Evolutionary conservation across 2,113 vertebrate species (phyloP).

Genomic region (Chrysemys picta): DNA sequence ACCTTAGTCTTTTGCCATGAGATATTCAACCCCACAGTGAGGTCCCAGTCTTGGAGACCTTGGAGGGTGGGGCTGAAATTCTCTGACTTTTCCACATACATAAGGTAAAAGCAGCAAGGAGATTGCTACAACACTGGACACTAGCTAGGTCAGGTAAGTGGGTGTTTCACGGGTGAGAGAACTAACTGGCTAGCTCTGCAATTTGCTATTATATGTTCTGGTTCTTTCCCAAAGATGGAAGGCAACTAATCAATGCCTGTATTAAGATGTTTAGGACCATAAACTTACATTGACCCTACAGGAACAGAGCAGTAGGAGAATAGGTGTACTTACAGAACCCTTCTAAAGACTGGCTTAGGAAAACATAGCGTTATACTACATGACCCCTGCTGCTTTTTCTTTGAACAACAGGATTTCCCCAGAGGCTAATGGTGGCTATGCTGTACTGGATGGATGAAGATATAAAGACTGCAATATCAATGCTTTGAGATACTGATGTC

Average conservation of each 20-base stretch:
- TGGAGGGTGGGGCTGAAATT: neutral
- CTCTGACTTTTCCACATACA: neutral
- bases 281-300: neutral
- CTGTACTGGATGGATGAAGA: neutral
- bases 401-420: neutral
- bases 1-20: neutral
- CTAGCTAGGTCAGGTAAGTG: neutral
- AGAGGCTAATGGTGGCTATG: neutral
- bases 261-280: neutral
- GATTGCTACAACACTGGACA: neutral
- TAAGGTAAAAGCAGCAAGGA: neutral
- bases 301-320: neutral
- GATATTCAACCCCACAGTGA: neutral
- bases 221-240: neutral
- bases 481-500: neutral
- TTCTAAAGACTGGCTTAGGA: neutral
- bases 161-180: neutral
- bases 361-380: neutral
- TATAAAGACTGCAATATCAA: neutral
- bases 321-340: neutral
- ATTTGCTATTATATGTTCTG: neutral
- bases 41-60: no score
- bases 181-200: neutral
- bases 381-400: neutral
- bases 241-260: neutral